phyloP scores from a whole-genome alignment of 2,888 invertebrate species.

The Drosophila longiperda region DNA sequence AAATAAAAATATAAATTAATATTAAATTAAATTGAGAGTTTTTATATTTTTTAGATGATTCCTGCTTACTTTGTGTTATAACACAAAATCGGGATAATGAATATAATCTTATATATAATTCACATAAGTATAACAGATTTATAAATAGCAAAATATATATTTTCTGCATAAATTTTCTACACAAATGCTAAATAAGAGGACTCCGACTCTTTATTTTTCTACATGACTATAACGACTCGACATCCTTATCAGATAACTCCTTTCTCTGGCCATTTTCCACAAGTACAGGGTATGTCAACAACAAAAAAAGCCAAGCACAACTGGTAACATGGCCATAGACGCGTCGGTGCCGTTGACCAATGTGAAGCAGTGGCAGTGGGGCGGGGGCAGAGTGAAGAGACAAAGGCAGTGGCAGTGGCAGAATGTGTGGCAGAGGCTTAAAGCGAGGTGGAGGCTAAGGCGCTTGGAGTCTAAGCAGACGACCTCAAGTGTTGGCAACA shows the following conservation, averaged over 20 bases:
- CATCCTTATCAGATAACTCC: background rate
- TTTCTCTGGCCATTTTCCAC: background rate
- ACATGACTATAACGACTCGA: background rate
- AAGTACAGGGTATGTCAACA: slow-evolving; percentile 6
- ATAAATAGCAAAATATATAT: background rate
- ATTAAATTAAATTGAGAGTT: too few species aligned
- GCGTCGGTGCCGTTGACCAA: slow-evolving; percentile 78
- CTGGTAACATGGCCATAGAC: slow-evolving; percentile 70
- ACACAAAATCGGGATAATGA: too few species aligned
- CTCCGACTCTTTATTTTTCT: background rate
- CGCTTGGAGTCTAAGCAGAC: slow-evolving; percentile 55
- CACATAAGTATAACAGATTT: too few species aligned
- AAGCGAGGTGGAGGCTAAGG: slow-evolving; percentile 19
- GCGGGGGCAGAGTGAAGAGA: background rate
- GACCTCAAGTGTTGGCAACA: slow-evolving; percentile 77
- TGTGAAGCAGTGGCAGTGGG: slow-evolving; percentile 42
- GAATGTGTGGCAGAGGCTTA: slow-evolving; percentile 7
- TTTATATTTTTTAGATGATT: too few species aligned
- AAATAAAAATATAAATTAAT: too few species aligned
- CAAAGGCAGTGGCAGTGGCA: background rate
- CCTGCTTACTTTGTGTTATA: too few species aligned
- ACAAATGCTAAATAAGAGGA: background rate
- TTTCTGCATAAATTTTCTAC: background rate
- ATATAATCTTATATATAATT: too few species aligned
- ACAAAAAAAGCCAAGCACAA: slow-evolving; percentile 41